Evolutionary conservation across 1,140 invertebrate genomes (phyloP), one percentile per base, ranked within the genome.

Genomic region (Himalopsyche phryganea): DNA sequence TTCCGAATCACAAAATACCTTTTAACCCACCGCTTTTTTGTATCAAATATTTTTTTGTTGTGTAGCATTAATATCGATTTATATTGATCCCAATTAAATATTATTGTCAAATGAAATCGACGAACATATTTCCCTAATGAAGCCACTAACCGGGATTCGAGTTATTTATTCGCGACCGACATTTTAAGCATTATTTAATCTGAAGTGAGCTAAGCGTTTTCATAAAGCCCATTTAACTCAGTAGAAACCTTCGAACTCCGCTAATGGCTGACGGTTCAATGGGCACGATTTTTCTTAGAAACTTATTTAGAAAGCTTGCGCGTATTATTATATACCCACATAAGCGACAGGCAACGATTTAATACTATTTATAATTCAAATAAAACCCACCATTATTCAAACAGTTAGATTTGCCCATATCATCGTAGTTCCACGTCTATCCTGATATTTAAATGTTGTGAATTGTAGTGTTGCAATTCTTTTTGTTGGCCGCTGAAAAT

Each of bases 161-260:
- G 15, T 53, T 38, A 53, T 53, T 53, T 44, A 45, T 53, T 20
- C 23, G 40, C 23, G 18, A 44, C 50, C 41, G 28, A 13, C 50
- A 33, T 35, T 54, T 54, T 45, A 46, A 33, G 36, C 17, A 45
- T 10, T 33, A 18, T 33, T 19, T 49, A 56, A 33, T 28, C 14
- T 32, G 13, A 10, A 54, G 45, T 48, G 11, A 49, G 36, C 41
- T 56, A 23, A 47, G 53, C 53, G 53, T 49, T 49, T 49, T 49
- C 45, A 41, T 56, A 56, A 48, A 49, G 19, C 53, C 23, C 53
- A 54, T 46, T 54, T 46, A 46, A 54, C 51, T 54, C 18, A 28
- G 38, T 40, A 9, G 23, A 28, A 28, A 28, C 23, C 23, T 28
- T 28, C 23, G 23, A 28, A 28, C 23, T 28, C 23, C 23, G 23